Base-by-base conservation (phyloP, 1,140 invertebrate genomes). In the Drosophila grimshawi region DNA sequence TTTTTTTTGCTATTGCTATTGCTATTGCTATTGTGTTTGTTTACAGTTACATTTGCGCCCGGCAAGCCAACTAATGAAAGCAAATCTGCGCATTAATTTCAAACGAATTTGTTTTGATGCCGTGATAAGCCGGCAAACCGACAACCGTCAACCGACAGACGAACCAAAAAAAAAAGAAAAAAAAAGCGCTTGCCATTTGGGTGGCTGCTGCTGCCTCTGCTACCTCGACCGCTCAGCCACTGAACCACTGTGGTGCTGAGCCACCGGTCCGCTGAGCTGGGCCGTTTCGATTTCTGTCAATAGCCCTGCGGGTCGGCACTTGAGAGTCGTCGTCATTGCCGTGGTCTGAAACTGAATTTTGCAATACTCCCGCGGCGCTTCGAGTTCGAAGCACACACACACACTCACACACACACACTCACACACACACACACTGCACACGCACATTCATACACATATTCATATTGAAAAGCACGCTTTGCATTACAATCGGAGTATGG, bases 81-180 rank as follows among this genome's bases (percentile, higher is more conserved):
- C 85, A 91, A 91, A 91, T 91, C 89, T 91, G 80, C 73, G 89
- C 76, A 91, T 91, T 91, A 91, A 91, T 91, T 91, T 91, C 89
- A 81, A 91, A 89, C 85, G 89, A 91, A 91, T 91, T 91, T 91
- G 86, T 91, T 91, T 91, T 91, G 85, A 91, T 91, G 90, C 89
- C 81, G 66, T 78, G 89, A 91, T 91, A 91, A 91, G 89, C 89
- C 76, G 86, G 55, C 66, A 77, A 69, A 41, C 72, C 66, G 64
- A 7, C 75, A 68, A 39, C 43, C 67, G 11, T 49, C 64, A 62
- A 35, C 49, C 45, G 75, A 39, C 53, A 51, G 37, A 33, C 11
- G 46, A 33, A 43, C 10, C 10, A 52, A 63, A 65, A 60, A 30
- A 2, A 55, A 61, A 65, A 56, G n/a, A 51, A 45, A 61, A 33